phyloP scores from a whole-genome alignment of 2,888 invertebrate genomes.

The Drosophila silvestris region DNA sequence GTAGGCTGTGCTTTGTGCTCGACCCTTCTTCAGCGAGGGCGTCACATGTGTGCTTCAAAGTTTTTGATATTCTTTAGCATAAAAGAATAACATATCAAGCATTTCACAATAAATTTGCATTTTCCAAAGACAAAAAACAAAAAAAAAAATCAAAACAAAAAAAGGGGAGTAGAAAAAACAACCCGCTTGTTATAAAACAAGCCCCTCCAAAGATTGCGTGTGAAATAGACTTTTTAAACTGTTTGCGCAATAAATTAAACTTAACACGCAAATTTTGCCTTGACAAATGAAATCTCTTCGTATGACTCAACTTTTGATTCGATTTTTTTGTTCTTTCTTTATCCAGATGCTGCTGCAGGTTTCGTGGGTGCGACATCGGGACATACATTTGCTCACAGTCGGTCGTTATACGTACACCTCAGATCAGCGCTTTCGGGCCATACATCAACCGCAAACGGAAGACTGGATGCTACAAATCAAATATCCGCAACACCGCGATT shows the following conservation, averaged over 20 bases:
- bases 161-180: neutral
- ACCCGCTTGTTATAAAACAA: neutral
- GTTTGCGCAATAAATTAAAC: conserved; percentile 64
- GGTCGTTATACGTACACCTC: conserved; percentile 96
- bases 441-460: conserved; percentile 93
- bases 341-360: conserved; percentile 90
- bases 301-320: conserved; percentile 18
- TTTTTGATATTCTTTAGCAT: conserved; percentile 32
- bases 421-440: conserved; percentile 95
- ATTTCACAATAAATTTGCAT: conserved; percentile 75
- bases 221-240: conserved; percentile 77
- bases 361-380: conserved; percentile 96
- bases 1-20: conserved; percentile 27
- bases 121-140: conserved; percentile 28
- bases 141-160: neutral
- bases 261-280: conserved; percentile 35
- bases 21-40: conserved; percentile 12
- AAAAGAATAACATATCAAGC: conserved; percentile 44
- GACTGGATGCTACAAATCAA: conserved; percentile 97
- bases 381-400: conserved; percentile 95
- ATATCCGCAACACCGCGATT: conserved; percentile 95
- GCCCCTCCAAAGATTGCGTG: conserved; percentile 39
- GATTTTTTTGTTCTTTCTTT: conserved; percentile 17
- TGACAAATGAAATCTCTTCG: conserved; percentile 54
- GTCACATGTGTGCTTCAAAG: conserved; percentile 52